phyloP scores from a whole-genome alignment of 2,113 vertebrate genomes.

The Bufo bufo region DNA sequence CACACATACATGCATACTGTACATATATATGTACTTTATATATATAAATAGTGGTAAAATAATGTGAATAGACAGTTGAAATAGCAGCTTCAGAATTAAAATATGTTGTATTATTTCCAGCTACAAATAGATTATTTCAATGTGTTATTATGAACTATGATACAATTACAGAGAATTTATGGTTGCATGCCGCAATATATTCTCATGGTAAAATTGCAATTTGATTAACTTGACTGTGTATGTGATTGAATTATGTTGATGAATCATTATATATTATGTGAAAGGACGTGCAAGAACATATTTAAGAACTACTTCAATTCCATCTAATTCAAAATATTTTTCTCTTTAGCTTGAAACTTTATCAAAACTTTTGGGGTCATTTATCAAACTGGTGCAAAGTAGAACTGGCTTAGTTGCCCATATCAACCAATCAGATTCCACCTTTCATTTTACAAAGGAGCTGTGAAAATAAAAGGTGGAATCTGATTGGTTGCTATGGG shows the following conservation, averaged over 20 bases:
- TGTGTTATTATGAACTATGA: constrained; percentile 2
- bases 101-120: background rate
- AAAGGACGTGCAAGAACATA: background rate
- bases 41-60: background rate
- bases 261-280: background rate
- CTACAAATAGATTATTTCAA: background rate
- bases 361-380: background rate
- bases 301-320: background rate
- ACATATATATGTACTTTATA: background rate
- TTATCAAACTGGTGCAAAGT: too few species aligned
- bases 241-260: background rate
- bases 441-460: too few species aligned
- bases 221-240: background rate
- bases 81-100: background rate
- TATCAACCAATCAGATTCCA: too few species aligned
- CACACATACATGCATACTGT: too few species aligned
- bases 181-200: background rate
- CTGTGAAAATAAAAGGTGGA: too few species aligned
- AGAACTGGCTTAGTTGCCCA: too few species aligned
- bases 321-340: background rate
- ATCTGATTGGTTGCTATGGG: too few species aligned
- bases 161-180: background rate
- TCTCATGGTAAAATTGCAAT: background rate
- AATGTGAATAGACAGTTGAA: background rate
- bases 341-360: background rate